Evolutionary conservation across 2,888 invertebrate species (phyloP).

Genomic region (Aspidiotus rigidus): DNA sequence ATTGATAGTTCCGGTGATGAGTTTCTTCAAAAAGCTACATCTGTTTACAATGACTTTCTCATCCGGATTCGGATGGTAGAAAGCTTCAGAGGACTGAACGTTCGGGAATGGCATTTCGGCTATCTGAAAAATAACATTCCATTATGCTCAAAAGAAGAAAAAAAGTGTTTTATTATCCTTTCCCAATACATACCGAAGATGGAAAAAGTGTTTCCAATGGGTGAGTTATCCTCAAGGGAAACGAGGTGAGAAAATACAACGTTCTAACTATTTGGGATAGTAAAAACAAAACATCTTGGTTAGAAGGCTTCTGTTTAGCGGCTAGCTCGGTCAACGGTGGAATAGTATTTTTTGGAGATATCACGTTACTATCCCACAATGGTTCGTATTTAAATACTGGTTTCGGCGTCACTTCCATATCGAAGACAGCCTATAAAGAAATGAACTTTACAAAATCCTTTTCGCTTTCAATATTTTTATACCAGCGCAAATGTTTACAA

Average conservation of each 20-base stretch:
- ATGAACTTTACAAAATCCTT: not conserved
- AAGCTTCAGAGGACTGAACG: conserved; percentile 23
- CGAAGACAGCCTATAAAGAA: conserved; percentile 39
- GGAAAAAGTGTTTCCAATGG: conserved; percentile 70
- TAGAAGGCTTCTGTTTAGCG: conserved; percentile 62
- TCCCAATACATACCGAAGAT: conserved; percentile 48
- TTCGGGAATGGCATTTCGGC: conserved; percentile 21
- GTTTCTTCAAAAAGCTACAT: conserved; percentile 24
- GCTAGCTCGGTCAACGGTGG: conserved; percentile 64
- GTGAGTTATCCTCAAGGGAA: conserved; percentile 63
- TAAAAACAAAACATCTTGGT: conserved; percentile 64
- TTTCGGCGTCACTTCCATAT: conserved; percentile 45
- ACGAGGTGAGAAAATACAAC: conserved; percentile 67
- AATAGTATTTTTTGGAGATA: conserved; percentile 18
- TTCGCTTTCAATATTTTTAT: not conserved
- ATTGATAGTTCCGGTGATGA: conserved; percentile 24
- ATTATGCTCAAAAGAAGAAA: conserved; percentile 16
- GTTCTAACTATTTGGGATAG: conserved; percentile 71
- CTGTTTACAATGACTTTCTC: conserved; percentile 28
- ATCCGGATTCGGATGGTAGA: conserved; percentile 22
- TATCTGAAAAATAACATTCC: conserved; percentile 25
- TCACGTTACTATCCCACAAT: conserved; percentile 43
- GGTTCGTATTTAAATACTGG: conserved; percentile 39
- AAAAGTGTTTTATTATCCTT: not conserved
- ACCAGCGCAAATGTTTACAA: conserved; percentile 37